Percentiles rank a stretch among this genome's conserved stretches.
These are phyloP conservation scores for Venusia cambrica DNA, from an alignment of 2,888 invertebrate genomes.

Conservation along the genomic window DNA sequence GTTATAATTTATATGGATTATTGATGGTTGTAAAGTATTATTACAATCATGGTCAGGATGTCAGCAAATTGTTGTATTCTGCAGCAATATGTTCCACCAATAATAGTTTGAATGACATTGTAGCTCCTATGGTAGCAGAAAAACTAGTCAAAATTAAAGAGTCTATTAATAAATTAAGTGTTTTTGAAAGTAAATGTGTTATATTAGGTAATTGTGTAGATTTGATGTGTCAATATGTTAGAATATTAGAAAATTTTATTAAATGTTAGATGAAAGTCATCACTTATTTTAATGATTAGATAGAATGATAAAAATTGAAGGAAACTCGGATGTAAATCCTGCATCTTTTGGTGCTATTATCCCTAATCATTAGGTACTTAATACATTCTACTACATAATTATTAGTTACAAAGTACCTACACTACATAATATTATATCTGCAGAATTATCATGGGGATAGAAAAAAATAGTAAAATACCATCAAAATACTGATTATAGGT, in stretches of 20 bases:
- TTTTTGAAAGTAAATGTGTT: conserved; percentile 46
- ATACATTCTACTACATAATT: no score
- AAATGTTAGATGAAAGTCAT: conserved; percentile 56
- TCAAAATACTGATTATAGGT: no score
- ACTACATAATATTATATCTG: no score
- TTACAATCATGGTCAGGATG: conserved; percentile 59
- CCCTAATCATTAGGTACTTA: no score
- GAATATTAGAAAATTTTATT: conserved; percentile 74
- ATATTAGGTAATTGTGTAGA: conserved; percentile 67
- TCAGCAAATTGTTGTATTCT: conserved; percentile 67
- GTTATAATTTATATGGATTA: conserved; percentile 83
- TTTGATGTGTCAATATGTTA: conserved; percentile 71
- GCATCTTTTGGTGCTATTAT: no score
- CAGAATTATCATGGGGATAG: no score
- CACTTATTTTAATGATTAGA: conserved; percentile 2
- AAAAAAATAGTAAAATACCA: no score
- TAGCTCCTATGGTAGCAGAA: conserved; percentile 57
- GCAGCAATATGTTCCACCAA: conserved; percentile 66
- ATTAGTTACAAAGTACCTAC: no score
- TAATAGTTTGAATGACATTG: conserved; percentile 57
- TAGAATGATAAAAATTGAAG: no score
- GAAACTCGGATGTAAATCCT: no score
- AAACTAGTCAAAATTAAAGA: conserved; percentile 52
- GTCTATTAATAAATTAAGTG: conserved; percentile 51
- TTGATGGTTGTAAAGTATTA: conserved; percentile 71